Base-by-base conservation (phyloP, 2,113 vertebrate genomes). In the Caranx ignobilis region DNA sequence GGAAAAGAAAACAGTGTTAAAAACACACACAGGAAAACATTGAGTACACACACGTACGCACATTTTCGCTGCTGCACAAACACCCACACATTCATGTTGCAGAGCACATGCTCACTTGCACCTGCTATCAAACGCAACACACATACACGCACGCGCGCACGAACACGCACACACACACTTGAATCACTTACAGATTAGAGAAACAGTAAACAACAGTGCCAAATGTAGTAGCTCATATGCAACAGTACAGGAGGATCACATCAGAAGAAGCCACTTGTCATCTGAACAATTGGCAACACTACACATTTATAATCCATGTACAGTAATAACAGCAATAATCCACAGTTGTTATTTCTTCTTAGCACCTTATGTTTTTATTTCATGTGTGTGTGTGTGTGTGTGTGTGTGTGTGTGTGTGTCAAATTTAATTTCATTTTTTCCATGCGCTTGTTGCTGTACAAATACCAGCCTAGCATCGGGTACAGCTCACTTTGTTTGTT, bases 1-100 rank as follows among this genome's bases (percentile, higher is more conserved):
- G 91, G 85, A 92, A 93, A 88, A 93, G 87, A 91, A 91, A 75
- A 92, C 70, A 91, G 39, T 34, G 21, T 92, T 92, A 92, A 91
- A 82, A 85, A 88, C 50, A 88, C 83, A 91, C 83, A 87, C 80
- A 79, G 57, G 50, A 71, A 81, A 77, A 83, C 86, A 91, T 80
- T 64, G 62, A 52, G 9, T 32, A 52, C 63, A 67, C 61, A 60
- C 71, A 39, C 10, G 2, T 50, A 13, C 43, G 37, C 35, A 32
- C 32, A 41, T 15, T 6, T 13, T 21, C 63, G 48, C 63, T 19
- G 41, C 39, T 11, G 21, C 55, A 55, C 47, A 69, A 31, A 60
- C 50, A 52, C 50, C 21, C 31, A 69, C 62, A 64, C 63, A 74
- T 3, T 26, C 41, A 35, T 60, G 35, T 61, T 59, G 55, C 11